phyloP scores from a whole-genome alignment of 2,888 invertebrate species.

The Onthophagus sagittarius region DNA sequence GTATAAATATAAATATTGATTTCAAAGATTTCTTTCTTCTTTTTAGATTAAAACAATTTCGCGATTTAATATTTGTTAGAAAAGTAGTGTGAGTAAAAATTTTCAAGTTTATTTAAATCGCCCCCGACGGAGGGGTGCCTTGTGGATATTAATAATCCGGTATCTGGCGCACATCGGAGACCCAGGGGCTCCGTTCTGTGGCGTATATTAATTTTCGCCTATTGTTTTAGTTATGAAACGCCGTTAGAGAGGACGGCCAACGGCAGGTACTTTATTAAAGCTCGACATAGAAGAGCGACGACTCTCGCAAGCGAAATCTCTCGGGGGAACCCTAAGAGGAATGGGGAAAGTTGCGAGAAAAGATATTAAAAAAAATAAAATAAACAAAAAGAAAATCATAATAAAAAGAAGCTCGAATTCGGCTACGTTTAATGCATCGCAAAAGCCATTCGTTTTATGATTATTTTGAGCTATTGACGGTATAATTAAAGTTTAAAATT shows the following conservation, averaged over 20 bases:
- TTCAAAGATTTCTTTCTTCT: too few relatives aligned
- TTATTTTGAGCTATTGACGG: neutral
- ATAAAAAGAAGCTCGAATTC: neutral
- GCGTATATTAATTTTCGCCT: slow-evolving; percentile 26
- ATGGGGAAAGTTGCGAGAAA: neutral
- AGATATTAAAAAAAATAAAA: too few relatives aligned
- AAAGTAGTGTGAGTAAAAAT: neutral
- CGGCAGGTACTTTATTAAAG: slow-evolving; percentile 22
- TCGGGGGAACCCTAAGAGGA: neutral
- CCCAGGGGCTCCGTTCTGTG: slow-evolving; percentile 7
- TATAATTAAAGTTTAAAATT: neutral
- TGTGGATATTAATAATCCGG: slow-evolving; percentile 19
- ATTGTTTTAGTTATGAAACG: slow-evolving; percentile 24
- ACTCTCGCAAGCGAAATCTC: neutral
- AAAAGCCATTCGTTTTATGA: neutral
- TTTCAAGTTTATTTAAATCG: slow-evolving; percentile 16
- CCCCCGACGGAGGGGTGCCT: neutral
- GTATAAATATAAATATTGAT: too few relatives aligned
- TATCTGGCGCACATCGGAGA: slow-evolving; percentile 15
- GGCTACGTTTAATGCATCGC: neutral
- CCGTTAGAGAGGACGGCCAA: slow-evolving; percentile 22
- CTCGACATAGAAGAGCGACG: neutral
- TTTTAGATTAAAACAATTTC: too few relatives aligned
- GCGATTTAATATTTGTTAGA: neutral
- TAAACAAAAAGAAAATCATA: neutral